Percentiles rank a stretch among this genome's conserved stretches.
These are phyloP conservation scores for Spodoptera exigua DNA, from an alignment of 2,888 invertebrate genomes.

Conservation along the genomic window DNA sequence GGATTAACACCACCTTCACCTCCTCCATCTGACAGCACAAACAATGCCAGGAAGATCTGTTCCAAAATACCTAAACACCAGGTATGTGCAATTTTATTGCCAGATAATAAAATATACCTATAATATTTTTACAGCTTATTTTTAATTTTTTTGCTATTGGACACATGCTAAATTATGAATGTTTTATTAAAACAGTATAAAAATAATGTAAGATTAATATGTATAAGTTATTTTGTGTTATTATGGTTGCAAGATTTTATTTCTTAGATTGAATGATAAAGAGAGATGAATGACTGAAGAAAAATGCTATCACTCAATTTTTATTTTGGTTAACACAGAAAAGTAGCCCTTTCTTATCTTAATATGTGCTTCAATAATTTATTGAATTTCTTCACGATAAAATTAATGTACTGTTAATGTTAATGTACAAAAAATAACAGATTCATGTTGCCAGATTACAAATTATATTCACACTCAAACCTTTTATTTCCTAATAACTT, in stretches of 20 bases:
- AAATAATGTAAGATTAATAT: constrained; percentile 5
- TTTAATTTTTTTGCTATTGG: background rate
- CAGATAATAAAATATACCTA: background rate
- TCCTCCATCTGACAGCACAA: constrained; percentile 85
- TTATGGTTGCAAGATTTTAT: too few relatives aligned
- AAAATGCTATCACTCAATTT: too few relatives aligned
- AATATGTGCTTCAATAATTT: background rate
- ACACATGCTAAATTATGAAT: background rate
- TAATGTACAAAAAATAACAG: too few relatives aligned
- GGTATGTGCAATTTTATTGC: constrained; percentile 80
- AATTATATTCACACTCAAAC: too few relatives aligned
- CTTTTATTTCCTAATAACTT: too few relatives aligned
- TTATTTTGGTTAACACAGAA: too few relatives aligned
- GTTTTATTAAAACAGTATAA: background rate
- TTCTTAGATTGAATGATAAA: too few relatives aligned
- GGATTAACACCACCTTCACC: constrained; percentile 83
- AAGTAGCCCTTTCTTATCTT: background rate
- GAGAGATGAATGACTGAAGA: too few relatives aligned
- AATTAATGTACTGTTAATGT: too few relatives aligned
- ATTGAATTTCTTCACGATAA: too few relatives aligned
- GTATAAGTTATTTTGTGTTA: too few relatives aligned
- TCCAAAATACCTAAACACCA: constrained; percentile 93
- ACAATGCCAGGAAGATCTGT: constrained; percentile 92
- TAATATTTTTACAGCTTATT: background rate
- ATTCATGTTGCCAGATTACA: too few relatives aligned